Percentiles rank a stretch among this genome's conserved stretches.
Conservation (phyloP, 1,140 invertebrate genomes). For the Drosophila tani region DNA sequence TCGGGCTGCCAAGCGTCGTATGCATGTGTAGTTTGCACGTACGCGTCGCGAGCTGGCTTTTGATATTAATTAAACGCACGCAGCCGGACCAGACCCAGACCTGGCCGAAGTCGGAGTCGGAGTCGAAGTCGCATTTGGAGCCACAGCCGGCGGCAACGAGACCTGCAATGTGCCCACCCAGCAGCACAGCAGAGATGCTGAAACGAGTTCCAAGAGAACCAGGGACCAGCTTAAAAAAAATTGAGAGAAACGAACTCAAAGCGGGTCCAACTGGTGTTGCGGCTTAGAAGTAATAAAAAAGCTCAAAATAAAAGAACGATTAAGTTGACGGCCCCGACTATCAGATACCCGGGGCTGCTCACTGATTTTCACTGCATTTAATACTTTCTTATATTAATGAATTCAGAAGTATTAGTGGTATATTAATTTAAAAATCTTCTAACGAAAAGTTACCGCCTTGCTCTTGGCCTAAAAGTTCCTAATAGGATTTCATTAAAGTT, state of each 20-base stretch:
- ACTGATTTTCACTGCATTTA: neutral
- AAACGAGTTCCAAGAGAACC: slow-evolving; percentile 66
- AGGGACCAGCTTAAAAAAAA: slow-evolving; percentile 32
- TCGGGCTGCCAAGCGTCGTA: slow-evolving; percentile 9
- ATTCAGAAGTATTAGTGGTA: neutral
- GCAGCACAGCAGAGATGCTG: slow-evolving; percentile 28
- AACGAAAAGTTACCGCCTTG: neutral
- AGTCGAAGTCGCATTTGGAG: slow-evolving; percentile 26
- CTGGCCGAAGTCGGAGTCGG: slow-evolving; percentile 16
- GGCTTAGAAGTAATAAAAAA: slow-evolving; percentile 22
- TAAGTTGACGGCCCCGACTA: slow-evolving; percentile 2
- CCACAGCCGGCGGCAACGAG: slow-evolving; percentile 45
- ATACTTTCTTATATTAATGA: neutral
- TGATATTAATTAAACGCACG: slow-evolving; percentile 80
- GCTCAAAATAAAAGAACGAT: neutral
- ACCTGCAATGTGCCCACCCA: slow-evolving; percentile 69
- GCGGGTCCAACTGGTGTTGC: slow-evolving; percentile 12
- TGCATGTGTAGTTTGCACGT: slow-evolving; percentile 46
- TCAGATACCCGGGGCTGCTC: slow-evolving; percentile 1
- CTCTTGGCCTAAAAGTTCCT: neutral
- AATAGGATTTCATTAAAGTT: neutral
- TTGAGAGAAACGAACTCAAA: slow-evolving; percentile 24
- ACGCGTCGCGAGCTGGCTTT: slow-evolving; percentile 62
- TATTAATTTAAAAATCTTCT: neutral
- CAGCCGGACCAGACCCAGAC: slow-evolving; percentile 41